Percentiles rank a stretch among this genome's conserved stretches.
Evolutionary conservation across 2,888 invertebrate genomes (phyloP).

Genomic region (Himalopsyche anomala): DNA sequence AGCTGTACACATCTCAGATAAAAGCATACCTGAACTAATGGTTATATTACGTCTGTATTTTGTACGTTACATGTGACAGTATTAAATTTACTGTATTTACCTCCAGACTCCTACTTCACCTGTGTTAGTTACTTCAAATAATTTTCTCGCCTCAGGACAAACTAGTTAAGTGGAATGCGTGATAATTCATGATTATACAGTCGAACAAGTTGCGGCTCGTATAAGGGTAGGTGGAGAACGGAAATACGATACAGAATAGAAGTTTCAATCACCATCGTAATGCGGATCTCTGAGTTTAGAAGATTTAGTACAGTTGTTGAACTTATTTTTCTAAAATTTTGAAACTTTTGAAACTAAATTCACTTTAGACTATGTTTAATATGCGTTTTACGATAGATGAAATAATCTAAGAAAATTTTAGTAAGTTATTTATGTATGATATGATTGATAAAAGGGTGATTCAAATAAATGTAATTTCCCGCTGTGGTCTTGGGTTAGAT

Average conservation of each 20-base stretch:
- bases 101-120: slow-evolving; percentile 6
- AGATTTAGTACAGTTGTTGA: no score
- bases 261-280: not conserved
- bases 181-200: slow-evolving; percentile 29
- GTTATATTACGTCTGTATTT: not conserved
- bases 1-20: not conserved
- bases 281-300: not conserved
- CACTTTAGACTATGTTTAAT: no score
- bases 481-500: no score
- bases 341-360: no score
- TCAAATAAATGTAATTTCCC: no score
- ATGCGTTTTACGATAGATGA: no score
- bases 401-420: no score
- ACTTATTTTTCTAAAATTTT: no score
- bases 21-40: not conserved
- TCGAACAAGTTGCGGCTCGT: slow-evolving; percentile 27
- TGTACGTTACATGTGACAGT: not conserved
- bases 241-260: not conserved
- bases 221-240: not conserved
- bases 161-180: slow-evolving; percentile 39
- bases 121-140: not conserved
- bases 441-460: no score
- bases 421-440: no score
- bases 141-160: slow-evolving; percentile 22
- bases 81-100: not conserved